Evolutionary conservation across 2,888 invertebrate species (phyloP).

Genomic region (Nyleta sp.): DNA sequence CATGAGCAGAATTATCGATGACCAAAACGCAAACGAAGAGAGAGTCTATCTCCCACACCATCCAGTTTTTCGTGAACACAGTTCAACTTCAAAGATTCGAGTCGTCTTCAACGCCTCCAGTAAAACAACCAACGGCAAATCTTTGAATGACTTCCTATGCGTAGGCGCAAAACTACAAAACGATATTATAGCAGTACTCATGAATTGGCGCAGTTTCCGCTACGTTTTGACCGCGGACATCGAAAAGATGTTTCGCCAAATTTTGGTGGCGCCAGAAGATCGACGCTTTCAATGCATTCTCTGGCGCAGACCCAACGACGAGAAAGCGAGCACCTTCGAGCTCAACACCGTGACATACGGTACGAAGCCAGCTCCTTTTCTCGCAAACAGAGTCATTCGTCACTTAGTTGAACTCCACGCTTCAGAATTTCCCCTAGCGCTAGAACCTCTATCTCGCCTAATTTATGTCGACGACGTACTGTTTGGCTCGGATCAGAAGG

Average conservation of each 20-base stretch:
- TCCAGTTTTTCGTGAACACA: not conserved
- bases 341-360: slow-evolving; percentile 46
- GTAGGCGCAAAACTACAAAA: slow-evolving; percentile 6
- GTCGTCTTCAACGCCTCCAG: slow-evolving; percentile 12
- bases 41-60: not conserved
- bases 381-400: slow-evolving; percentile 8
- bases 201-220: slow-evolving; percentile 1
- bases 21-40: not conserved
- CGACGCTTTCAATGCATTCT: slow-evolving; percentile 23
- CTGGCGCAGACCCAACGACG: slow-evolving; percentile 1
- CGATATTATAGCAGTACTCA: not conserved
- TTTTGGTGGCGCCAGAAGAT: slow-evolving; percentile 25
- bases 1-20: not conserved
- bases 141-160: not conserved
- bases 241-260: slow-evolving; percentile 37
- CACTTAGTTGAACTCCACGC: slow-evolving; percentile 14
- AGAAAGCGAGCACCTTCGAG: not conserved
- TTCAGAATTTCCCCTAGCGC: not conserved
- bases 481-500: not conserved
- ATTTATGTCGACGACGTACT: slow-evolving; percentile 7
- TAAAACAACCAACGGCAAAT: not conserved
- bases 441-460: not conserved
- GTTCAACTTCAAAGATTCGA: not conserved
- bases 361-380: slow-evolving; percentile 27
- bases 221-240: slow-evolving; percentile 23